Evolutionary conservation across 2,888 invertebrate species (phyloP).

Genomic region (Campaea margaritaria): DNA sequence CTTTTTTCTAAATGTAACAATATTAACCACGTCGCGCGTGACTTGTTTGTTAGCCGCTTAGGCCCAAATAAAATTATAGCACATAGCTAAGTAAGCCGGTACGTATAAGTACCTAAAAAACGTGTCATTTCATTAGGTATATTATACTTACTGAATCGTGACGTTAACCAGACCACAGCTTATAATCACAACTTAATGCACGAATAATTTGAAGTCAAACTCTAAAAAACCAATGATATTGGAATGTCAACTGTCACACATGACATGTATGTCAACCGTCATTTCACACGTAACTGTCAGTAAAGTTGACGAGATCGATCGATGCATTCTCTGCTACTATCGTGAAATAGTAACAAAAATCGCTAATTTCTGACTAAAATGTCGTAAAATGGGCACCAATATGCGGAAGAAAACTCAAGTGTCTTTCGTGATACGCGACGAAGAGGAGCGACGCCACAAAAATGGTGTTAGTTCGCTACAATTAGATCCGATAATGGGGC

Average conservation of each 20-base stretch:
- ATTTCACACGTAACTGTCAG: background rate
- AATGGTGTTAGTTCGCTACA: constrained; percentile 98
- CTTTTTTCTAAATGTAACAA: too few species aligned
- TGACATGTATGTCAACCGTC: too few species aligned
- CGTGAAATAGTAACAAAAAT: constrained; percentile 44
- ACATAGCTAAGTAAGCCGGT: too few species aligned
- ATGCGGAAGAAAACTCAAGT: constrained; percentile 90
- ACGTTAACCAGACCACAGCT: too few species aligned
- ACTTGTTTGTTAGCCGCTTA: too few species aligned
- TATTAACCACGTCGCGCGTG: too few species aligned
- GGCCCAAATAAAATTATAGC: too few species aligned
- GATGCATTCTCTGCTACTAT: constrained; percentile 23
- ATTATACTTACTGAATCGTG: too few species aligned
- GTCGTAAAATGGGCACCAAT: constrained; percentile 82
- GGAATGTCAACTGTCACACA: background rate
- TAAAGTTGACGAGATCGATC: constrained; percentile 9
- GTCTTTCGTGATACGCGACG: constrained; percentile 98
- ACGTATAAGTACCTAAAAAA: too few species aligned
- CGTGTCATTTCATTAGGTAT: too few species aligned
- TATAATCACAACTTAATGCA: too few species aligned
- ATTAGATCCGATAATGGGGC: constrained; percentile 93
- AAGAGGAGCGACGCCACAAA: constrained; percentile 96
- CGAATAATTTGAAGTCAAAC: too few species aligned
- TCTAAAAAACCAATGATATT: background rate
- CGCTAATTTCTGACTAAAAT: constrained; percentile 69